phyloP scores from a whole-genome alignment of 2,797 vertebrate species.

The Sylvilagus floridanus region DNA sequence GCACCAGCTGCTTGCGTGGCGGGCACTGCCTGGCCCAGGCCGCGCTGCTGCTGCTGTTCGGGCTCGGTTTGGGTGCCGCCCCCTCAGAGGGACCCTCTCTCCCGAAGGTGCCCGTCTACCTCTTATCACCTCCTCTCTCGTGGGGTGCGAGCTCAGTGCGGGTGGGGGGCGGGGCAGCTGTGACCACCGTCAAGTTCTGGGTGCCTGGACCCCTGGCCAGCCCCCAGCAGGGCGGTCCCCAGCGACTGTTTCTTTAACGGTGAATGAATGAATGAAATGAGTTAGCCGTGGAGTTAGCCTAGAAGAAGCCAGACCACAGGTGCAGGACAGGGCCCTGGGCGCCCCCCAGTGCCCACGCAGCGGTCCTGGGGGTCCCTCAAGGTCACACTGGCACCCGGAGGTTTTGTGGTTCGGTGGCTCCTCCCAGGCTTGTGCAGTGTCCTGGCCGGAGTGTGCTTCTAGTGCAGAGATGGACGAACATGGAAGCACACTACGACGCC shows the following conservation, averaged over 20 bases:
- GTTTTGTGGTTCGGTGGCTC: background rate
- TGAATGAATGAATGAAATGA: background rate
- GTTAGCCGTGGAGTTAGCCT: no score
- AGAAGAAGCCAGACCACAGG: background rate
- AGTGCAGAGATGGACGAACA: background rate
- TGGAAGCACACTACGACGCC: background rate
- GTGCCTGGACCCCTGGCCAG: background rate
- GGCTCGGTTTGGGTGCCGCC: background rate
- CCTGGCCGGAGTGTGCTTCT: background rate
- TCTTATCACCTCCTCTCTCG: background rate
- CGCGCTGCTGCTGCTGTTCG: background rate
- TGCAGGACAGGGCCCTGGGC: background rate
- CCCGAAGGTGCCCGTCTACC: background rate
- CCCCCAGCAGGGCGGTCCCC: no score
- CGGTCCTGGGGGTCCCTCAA: background rate
- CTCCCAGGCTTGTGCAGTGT: background rate
- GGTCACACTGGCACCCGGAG: background rate
- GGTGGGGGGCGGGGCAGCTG: background rate
- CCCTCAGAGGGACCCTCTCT: background rate
- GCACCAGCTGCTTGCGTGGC: background rate
- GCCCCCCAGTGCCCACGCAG: rapidly evolving
- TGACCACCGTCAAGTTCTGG: background rate
- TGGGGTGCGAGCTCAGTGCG: background rate
- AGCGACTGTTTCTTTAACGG: background rate
- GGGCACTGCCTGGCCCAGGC: background rate